These are phyloP conservation scores for Potorous gilbertii DNA, from an alignment of 2,797 vertebrate species.

Conservation along the genomic window DNA sequence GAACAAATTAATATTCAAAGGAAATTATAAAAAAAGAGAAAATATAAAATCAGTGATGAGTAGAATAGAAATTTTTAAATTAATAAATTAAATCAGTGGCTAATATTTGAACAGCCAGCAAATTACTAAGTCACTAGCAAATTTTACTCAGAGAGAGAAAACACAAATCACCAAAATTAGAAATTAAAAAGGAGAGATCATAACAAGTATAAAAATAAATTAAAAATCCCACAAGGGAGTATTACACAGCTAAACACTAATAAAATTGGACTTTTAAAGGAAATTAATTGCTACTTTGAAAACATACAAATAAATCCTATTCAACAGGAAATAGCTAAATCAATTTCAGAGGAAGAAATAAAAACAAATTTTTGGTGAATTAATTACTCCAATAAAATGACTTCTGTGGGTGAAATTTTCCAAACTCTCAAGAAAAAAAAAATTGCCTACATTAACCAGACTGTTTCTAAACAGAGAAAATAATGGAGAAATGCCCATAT, in stretches of 20 bases:
- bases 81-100: neutral
- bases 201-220: neutral
- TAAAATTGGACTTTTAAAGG: neutral
- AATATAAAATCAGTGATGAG: neutral
- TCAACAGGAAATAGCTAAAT: neutral
- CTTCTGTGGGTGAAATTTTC: neutral
- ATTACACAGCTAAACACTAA: neutral
- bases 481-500: neutral
- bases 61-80: neutral
- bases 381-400: neutral
- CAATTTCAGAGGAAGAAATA: neutral
- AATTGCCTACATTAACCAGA: neutral
- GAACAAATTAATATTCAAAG: neutral
- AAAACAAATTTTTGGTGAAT: neutral
- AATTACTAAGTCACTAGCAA: neutral
- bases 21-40: neutral
- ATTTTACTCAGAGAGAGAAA: neutral
- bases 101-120: neutral
- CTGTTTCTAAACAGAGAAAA: neutral
- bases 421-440: neutral
- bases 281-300: neutral
- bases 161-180: neutral
- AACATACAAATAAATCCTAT: neutral
- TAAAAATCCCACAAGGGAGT: neutral
- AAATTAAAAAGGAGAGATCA: neutral